Evolutionary conservation across 2,113 vertebrate genomes (phyloP), one percentile per base, ranked within the genome.

Genomic region (Vidua macroura): DNA sequence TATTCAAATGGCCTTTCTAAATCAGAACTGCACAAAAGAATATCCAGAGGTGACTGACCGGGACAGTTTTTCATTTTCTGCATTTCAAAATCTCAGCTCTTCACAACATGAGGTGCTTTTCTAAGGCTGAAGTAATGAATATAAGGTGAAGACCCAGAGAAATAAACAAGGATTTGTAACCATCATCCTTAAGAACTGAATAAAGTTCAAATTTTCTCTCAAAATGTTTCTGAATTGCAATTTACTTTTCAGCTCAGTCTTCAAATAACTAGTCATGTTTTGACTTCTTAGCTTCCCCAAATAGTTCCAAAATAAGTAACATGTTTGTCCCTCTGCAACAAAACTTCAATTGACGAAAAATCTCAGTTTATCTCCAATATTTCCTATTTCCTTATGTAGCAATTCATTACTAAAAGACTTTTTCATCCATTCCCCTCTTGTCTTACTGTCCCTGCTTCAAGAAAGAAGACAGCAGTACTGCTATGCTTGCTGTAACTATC

Each of bases 401-500:
- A 68, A 62, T 28, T 28, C 13, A 85, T 73, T 49, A 76, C 25
- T 33, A 14, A 46, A 64, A 56, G 13, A 52, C 9, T 2, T 59
- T 35, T 22, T 24, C 3, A 88, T 22, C 6, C 19, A n/a, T 35
- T 15, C 3, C 14, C 8, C n/a, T 87, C 62, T 41, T 60, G 16
- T 51, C 44, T 72, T 60, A 51, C 59, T 46, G 43, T 7, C 43
- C 11, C 35, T 46, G 28, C 9, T 59, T 70, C 69, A 60, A 39
- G 33, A 58, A 51, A 58, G 58, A 33, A 39, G 41, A 60, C 62
- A 89, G 44, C 24, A 89, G 79, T 37, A 76, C 30, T 31, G 69
- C 39, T 28, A 5, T 19, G 64, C 89, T 96, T 97, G 95, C 95
- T 97, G 96, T 94, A 95, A 89, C 93, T 49, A 70, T 69, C 66